Conservation (phyloP, 64 coral and sea anemone genomes). For the Pachyseris speciosa region DNA sequence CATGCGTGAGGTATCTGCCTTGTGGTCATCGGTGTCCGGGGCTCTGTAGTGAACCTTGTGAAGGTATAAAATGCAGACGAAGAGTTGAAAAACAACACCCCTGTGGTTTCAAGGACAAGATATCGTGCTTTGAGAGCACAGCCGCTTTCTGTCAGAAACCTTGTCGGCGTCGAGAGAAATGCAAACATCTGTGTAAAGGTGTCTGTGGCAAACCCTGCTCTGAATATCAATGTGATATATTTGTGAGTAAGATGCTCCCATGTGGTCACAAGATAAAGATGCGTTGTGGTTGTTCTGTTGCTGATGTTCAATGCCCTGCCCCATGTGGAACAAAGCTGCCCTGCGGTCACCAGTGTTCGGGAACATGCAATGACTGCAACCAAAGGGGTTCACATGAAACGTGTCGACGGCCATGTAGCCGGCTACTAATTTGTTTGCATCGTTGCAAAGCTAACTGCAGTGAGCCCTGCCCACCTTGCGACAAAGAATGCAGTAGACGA, state of each 20-base stretch:
- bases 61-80: slow-evolving; percentile 23
- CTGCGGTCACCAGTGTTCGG: slow-evolving; percentile 63
- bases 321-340: slow-evolving; percentile 35
- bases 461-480: slow-evolving; percentile 73
- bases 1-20: not conserved
- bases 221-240: slow-evolving; percentile 9
- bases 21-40: slow-evolving; percentile 44
- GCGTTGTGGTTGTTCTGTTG: slow-evolving; percentile 6
- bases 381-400: slow-evolving; percentile 46
- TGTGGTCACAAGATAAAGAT: slow-evolving; percentile 58
- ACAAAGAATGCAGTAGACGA: slow-evolving; percentile 32
- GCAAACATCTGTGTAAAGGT: not conserved
- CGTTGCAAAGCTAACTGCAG: slow-evolving; percentile 35
- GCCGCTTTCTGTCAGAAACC: not conserved
- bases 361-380: slow-evolving; percentile 16
- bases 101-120: not conserved
- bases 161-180: slow-evolving; percentile 7
- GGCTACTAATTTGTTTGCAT: slow-evolving; percentile 62
- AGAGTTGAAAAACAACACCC: slow-evolving; percentile 18
- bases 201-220: slow-evolving; percentile 29
- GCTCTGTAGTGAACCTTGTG: slow-evolving; percentile 32
- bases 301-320: not conserved
- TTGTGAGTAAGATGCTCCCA: not conserved
- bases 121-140: not conserved
- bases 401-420: slow-evolving; percentile 48